Base-by-base conservation (phyloP, 2,888 invertebrate genomes). In the Napeogenes inachia region DNA sequence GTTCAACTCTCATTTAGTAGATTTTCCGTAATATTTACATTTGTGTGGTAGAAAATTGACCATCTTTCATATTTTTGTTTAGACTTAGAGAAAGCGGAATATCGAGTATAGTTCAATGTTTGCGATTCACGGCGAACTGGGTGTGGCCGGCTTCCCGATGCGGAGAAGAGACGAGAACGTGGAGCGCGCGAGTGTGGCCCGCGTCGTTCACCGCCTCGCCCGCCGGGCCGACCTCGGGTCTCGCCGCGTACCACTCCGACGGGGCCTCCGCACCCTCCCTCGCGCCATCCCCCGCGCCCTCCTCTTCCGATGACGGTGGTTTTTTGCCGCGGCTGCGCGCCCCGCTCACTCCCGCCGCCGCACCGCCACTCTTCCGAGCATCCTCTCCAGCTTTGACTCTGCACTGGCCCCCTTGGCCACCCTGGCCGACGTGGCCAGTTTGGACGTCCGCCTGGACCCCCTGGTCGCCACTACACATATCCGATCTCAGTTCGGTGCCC, bases 1-100 rank as follows among this genome's bases (percentile, higher is more conserved):
- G 87, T 85, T 62, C 13, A 53, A 10, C 38, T 35, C 35, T 35
- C 35, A 2, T 42, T 3, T 12, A 42, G 8, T 42, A 10, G 8
- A 42, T 42, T 42, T 42, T 42, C 5, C 42, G 8, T 10, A 10
- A 10, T 42, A 21, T 30, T 50, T 30, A 3, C 2, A 8, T 30
- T 21, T 50, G 30, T 50, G 50, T 30, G 8, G 2, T 50, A 12
- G 21, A 3, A 30, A 8, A 13, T 32, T 32, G 53, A 57, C 10
- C 30, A 13, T 53, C 10, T 47, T 42, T 62, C 46, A 57, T 46
- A n/a, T 54, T 63, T 64, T 13, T 54, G 21, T 47, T 33, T 92
- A 96, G 96, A 96, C 94, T 94, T 95, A 95, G 96, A 94, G 94
- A 95, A 95, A 93, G 96, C 96, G 93, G 96, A 96, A 94, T 96